Evolutionary conservation across 2,113 vertebrate species (phyloP).

Genomic region (Choloepus hoffmanni): DNA sequence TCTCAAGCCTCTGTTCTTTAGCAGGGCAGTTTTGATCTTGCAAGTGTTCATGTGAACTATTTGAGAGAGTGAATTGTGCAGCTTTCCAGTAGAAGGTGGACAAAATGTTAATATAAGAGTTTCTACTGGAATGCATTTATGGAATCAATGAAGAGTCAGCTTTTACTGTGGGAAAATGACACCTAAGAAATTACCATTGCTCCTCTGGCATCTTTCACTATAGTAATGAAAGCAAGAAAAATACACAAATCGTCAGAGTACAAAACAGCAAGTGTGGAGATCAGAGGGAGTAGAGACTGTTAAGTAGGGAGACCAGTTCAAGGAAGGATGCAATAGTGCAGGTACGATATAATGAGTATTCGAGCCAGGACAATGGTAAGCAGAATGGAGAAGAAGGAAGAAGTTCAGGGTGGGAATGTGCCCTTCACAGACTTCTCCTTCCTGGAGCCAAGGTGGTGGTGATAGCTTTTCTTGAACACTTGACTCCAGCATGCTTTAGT

Average conservation of each 20-base stretch:
- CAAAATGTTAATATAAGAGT: slow-evolving; percentile 16
- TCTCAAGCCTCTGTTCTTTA: neutral
- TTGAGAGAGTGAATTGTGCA: neutral
- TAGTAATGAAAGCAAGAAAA: neutral
- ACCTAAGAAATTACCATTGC: neutral
- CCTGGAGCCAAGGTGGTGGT: neutral
- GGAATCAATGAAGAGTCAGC: neutral
- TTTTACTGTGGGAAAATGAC: neutral
- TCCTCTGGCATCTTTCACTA: neutral
- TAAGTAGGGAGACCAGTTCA: neutral
- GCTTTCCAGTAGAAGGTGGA: neutral
- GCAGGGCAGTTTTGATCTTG: neutral
- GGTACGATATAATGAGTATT: neutral
- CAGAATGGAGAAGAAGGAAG: neutral
- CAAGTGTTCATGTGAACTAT: neutral
- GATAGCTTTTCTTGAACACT: neutral
- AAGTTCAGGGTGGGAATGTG: neutral
- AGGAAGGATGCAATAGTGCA: neutral
- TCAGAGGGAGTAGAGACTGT: neutral
- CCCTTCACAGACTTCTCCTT: neutral
- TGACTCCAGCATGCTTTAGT: neutral
- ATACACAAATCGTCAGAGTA: neutral
- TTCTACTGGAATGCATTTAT: neutral
- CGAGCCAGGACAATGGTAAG: neutral
- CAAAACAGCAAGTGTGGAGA: neutral